A percentile compares a stretch with the other conserved stretches of the same genome.
phyloP scores from a whole-genome alignment of 2,113 vertebrate genomes.

The Megaceryle torquata region DNA sequence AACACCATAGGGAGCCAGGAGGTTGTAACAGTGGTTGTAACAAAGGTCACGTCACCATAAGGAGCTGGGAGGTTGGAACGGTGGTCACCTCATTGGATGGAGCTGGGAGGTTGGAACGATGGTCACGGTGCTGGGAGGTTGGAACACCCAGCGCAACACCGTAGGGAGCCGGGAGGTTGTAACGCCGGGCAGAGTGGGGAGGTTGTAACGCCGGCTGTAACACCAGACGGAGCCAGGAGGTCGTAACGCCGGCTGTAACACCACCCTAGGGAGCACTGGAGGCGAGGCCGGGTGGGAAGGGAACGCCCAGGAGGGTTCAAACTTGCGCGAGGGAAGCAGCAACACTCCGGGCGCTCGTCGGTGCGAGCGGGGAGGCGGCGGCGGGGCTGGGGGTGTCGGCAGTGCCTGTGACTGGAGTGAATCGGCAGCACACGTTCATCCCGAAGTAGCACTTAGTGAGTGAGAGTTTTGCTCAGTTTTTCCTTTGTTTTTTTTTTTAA shows the following conservation, averaged over 20 bases:
- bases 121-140: too few relatives aligned
- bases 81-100: too few relatives aligned
- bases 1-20: too few relatives aligned
- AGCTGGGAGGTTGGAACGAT: too few relatives aligned
- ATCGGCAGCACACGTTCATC: constrained; percentile 14
- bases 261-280: too few relatives aligned
- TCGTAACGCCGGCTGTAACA: too few relatives aligned
- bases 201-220: too few relatives aligned
- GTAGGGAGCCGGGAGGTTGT: background rate
- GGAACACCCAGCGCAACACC: too few relatives aligned
- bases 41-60: background rate
- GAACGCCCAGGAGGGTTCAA: background rate
- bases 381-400: background rate
- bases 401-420: background rate
- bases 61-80: too few relatives aligned
- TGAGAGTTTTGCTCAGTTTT: constrained; percentile 39
- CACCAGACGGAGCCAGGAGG: background rate
- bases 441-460: constrained; percentile 62
- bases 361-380: background rate
- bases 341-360: fast-evolving
- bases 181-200: background rate
- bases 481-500: background rate
- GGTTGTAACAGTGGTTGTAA: too few relatives aligned
- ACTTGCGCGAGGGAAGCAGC: background rate
- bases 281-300: background rate